Percentiles rank a stretch among this genome's conserved stretches.
Conservation (phyloP, 23 tunicate species). For the Oikopleura vanhoeffeni region DNA sequence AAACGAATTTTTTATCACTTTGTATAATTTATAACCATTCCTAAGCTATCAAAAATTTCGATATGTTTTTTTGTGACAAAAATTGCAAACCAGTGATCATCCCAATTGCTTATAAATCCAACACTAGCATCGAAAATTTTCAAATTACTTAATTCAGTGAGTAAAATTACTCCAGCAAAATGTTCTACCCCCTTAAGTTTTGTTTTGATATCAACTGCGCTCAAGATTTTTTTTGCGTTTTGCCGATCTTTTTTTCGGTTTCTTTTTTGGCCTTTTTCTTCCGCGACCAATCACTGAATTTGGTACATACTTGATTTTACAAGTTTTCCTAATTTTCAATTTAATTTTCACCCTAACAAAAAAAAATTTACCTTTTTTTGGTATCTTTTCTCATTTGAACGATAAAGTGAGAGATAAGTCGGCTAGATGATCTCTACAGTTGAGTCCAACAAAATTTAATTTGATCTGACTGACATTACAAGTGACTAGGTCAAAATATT, state of each 20-base stretch:
- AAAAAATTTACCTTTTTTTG: too few relatives aligned
- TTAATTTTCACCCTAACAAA: not conserved
- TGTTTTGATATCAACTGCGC: not conserved
- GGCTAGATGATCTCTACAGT: not conserved
- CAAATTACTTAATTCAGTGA: not conserved
- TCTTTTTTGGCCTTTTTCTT: too few relatives aligned
- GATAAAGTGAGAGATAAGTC: not conserved
- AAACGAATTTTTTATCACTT: too few relatives aligned
- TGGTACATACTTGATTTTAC: not conserved
- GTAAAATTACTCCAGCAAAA: not conserved
- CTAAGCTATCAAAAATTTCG: not conserved
- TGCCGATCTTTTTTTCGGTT: not conserved
- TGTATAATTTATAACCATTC: not conserved
- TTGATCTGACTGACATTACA: not conserved
- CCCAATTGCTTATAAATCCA: not conserved
- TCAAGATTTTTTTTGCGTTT: not conserved
- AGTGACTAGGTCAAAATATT: not conserved
- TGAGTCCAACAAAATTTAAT: not conserved
- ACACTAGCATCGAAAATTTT: not conserved
- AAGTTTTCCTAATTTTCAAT: not conserved
- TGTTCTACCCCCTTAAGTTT: too few relatives aligned
- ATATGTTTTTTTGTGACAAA: not conserved
- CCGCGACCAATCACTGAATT: not conserved
- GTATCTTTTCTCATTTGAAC: not conserved
- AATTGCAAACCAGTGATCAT: not conserved